Evolutionary conservation across 2,113 vertebrate species (phyloP).

Genomic region (Entelurus aequoreus): DNA sequence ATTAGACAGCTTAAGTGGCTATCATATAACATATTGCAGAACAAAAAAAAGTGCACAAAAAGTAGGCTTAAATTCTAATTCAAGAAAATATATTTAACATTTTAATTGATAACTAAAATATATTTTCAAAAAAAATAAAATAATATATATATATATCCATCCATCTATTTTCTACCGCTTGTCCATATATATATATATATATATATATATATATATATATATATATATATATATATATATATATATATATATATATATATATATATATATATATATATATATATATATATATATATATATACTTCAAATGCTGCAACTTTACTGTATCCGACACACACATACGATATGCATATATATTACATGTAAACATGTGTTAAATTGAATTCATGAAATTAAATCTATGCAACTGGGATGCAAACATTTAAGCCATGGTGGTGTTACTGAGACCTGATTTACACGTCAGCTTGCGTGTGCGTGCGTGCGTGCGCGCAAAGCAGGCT

Average conservation of each 20-base stretch:
- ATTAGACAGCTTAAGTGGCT: neutral
- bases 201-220: neutral
- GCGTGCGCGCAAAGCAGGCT: neutral
- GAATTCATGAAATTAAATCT: too few relatives aligned
- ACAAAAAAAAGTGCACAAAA: neutral
- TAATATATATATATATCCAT: too few relatives aligned
- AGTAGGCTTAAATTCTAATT: neutral
- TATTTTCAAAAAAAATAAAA: too few relatives aligned
- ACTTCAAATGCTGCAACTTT: too few relatives aligned
- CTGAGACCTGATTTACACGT: neutral
- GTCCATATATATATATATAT: neutral
- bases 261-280: neutral
- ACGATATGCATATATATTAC: too few relatives aligned
- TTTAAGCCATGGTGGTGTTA: neutral
- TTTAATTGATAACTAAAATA: too few relatives aligned
- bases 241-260: neutral
- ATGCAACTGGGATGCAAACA: neutral
- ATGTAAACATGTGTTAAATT: too few relatives aligned
- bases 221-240: neutral
- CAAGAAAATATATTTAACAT: neutral
- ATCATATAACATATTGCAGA: neutral
- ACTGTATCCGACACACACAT: too few relatives aligned
- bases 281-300: too few relatives aligned
- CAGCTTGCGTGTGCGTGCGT: neutral
- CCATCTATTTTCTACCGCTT: neutral